Percentiles rank a stretch among this genome's conserved stretches.
These are phyloP conservation scores for Apodemus agrarius DNA, from an alignment of 2,797 vertebrate species.

Conservation along the genomic window DNA sequence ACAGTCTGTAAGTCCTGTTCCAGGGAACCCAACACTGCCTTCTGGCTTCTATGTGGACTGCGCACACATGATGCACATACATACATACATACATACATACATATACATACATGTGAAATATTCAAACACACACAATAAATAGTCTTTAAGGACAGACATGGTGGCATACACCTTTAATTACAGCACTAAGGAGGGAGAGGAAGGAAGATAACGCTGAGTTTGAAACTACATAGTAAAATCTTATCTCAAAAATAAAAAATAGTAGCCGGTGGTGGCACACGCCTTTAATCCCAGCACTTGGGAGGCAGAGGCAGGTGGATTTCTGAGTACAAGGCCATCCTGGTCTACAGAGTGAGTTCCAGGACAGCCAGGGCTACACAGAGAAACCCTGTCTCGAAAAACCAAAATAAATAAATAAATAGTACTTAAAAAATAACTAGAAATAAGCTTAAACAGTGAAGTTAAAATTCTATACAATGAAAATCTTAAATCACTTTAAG, in stretches of 20 bases:
- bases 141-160: neutral
- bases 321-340: too few relatives aligned
- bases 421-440: neutral
- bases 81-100: too few relatives aligned
- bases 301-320: too few relatives aligned
- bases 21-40: neutral
- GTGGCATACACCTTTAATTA: neutral
- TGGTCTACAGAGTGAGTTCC: too few relatives aligned
- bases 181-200: neutral
- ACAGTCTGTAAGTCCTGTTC: neutral
- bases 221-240: neutral
- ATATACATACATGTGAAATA: neutral
- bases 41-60: neutral
- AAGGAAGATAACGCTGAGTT: neutral
- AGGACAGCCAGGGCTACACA: too few relatives aligned
- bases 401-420: too few relatives aligned
- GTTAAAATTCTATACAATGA: neutral
- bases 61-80: neutral
- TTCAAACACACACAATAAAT: neutral
- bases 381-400: too few relatives aligned
- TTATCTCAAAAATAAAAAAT: neutral
- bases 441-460: neutral
- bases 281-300: too few relatives aligned
- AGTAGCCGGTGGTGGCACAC: too few relatives aligned
- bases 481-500: neutral